These are phyloP conservation scores for Liopterus haemorrhoidalis DNA, from an alignment of 2,888 invertebrate species.

Conservation along the genomic window DNA sequence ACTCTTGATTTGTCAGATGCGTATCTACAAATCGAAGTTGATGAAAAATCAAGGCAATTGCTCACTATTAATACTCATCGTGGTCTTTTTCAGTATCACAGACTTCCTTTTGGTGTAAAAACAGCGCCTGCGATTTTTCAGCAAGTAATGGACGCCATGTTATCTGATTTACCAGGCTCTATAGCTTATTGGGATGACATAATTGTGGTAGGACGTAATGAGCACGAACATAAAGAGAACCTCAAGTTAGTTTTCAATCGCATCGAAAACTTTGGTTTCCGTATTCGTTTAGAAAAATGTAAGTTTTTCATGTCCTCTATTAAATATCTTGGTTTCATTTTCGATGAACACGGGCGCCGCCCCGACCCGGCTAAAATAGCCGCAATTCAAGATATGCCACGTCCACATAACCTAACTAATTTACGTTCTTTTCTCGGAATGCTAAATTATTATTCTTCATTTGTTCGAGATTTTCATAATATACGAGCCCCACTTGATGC, in stretches of 20 bases:
- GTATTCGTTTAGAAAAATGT: not conserved
- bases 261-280: not conserved
- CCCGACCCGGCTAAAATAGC: not conserved
- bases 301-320: not conserved
- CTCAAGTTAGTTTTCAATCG: too few species aligned
- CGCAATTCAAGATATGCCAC: not conserved
- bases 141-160: too few species aligned
- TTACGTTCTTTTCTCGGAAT: not conserved
- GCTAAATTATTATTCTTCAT: not conserved
- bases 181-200: too few species aligned
- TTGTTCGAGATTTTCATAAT: not conserved
- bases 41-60: slow-evolving; percentile 11
- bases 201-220: too few species aligned
- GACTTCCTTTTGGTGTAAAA: too few species aligned
- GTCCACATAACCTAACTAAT: too few species aligned
- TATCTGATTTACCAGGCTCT: too few species aligned
- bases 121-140: too few species aligned
- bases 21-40: slow-evolving; percentile 12
- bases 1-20: slow-evolving; percentile 11
- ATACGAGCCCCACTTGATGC: not conserved
- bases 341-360: not conserved
- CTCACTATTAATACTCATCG: slow-evolving; percentile 28
- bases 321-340: not conserved
- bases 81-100: too few species aligned
- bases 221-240: too few species aligned